phyloP scores from a whole-genome alignment of 2,113 vertebrate genomes.

The Psammodynastes pulverulentus region DNA sequence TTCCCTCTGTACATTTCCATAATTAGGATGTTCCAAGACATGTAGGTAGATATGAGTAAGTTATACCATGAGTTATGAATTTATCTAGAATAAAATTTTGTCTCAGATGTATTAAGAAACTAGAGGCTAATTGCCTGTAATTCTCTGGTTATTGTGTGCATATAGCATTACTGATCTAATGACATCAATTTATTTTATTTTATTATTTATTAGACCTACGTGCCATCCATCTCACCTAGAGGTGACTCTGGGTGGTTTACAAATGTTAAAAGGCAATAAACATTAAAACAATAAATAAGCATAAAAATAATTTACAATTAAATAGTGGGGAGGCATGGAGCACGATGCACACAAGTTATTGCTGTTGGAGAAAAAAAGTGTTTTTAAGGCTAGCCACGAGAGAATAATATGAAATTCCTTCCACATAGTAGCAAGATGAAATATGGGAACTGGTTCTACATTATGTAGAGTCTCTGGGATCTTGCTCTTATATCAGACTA shows the following conservation, averaged over 20 bases:
- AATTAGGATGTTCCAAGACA: conserved; percentile 28
- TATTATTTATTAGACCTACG: neutral
- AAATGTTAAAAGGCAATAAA: neutral
- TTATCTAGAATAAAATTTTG: neutral
- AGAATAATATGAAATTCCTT: neutral
- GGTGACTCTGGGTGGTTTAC: neutral
- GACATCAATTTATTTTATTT: neutral
- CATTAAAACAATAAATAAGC: neutral
- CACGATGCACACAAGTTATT: neutral
- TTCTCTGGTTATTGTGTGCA: conserved; percentile 7
- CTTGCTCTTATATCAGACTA: neutral
- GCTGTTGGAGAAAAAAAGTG: neutral
- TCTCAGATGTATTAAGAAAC: conserved; percentile 6
- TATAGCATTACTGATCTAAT: neutral
- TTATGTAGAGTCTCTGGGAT: conserved; percentile 12
- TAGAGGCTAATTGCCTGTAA: conserved; percentile 8
- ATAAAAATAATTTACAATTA: neutral
- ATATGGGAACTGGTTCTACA: neutral
- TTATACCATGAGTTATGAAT: neutral
- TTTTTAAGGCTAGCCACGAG: neutral
- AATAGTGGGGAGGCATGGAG: neutral
- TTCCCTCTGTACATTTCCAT: neutral
- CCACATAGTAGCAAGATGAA: neutral
- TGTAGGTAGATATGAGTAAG: conserved; percentile 5
- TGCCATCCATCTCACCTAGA: neutral